Conservation (phyloP, 1,140 invertebrate genomes). For the Rhagoletis zephyria region DNA sequence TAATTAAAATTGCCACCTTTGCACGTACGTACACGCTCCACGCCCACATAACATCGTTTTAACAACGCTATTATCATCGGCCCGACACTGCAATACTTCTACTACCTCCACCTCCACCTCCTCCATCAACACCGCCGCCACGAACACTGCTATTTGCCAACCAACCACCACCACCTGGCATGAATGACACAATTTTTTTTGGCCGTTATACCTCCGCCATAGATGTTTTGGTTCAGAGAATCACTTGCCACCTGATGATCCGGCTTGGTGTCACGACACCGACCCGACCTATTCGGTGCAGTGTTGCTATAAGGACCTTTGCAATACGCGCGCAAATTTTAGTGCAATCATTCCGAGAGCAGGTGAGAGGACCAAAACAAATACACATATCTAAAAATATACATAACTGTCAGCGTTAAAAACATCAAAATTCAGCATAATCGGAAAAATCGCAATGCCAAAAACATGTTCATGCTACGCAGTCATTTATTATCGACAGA, state of each 20-base stretch:
- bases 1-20: slow-evolving; percentile 48
- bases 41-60: slow-evolving; percentile 17
- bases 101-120: neutral
- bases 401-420: slow-evolving; percentile 15
- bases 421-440: slow-evolving; percentile 2
- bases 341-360: slow-evolving; percentile 62
- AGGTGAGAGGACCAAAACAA: slow-evolving; percentile 64
- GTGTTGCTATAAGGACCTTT: slow-evolving; percentile 78
- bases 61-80: neutral
- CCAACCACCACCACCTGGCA: slow-evolving; percentile 11
- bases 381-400: neutral
- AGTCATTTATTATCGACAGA: neutral
- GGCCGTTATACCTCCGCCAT: slow-evolving; percentile 60
- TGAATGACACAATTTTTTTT: neutral
- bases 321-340: slow-evolving; percentile 76
- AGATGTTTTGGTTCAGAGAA: slow-evolving; percentile 79
- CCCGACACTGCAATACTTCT: neutral
- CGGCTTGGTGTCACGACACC: slow-evolving; percentile 76
- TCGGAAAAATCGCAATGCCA: neutral
- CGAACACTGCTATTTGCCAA: slow-evolving; percentile 1
- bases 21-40: slow-evolving; percentile 29
- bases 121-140: neutral
- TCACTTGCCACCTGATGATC: slow-evolving; percentile 81
- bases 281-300: slow-evolving; percentile 64
- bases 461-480: slow-evolving; percentile 32